A percentile compares a stretch with the other conserved stretches of the same genome.
These are phyloP conservation scores for Chitala chitala DNA, from an alignment of 2,113 vertebrate species.

Conservation along the genomic window DNA sequence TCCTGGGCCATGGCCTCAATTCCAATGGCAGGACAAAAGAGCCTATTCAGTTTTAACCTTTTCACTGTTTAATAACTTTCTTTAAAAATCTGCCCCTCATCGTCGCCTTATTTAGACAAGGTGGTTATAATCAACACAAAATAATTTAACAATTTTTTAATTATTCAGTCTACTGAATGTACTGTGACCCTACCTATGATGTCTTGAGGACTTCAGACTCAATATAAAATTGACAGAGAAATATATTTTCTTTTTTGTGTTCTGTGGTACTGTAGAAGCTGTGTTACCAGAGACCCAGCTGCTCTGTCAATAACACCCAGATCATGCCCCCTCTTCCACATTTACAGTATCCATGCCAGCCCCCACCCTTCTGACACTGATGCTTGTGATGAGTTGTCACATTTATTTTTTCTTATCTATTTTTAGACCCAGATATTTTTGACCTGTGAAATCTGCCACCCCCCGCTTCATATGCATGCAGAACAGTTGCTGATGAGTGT, in stretches of 20 bases:
- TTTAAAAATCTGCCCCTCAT: background rate
- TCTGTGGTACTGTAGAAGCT: too few species aligned
- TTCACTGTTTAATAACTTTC: background rate
- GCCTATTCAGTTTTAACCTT: background rate
- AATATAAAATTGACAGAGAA: too few species aligned
- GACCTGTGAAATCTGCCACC: background rate
- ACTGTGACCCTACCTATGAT: too few species aligned
- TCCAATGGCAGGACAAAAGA: background rate
- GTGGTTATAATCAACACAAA: too few species aligned
- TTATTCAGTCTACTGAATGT: background rate
- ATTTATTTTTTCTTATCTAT: background rate
- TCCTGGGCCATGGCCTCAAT: background rate
- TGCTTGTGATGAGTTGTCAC: background rate
- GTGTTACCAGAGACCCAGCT: background rate
- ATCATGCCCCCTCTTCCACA: background rate
- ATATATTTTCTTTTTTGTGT: too few species aligned
- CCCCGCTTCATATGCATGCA: background rate
- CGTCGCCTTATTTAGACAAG: background rate
- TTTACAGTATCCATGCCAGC: background rate
- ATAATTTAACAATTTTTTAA: background rate
- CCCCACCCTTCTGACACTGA: background rate
- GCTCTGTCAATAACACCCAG: background rate
- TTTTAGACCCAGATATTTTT: background rate
- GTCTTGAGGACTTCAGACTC: background rate
- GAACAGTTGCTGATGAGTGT: background rate